Evolutionary conservation across 2,113 vertebrate genomes (phyloP), one percentile per base, ranked within the genome.

Genomic region (Eurypyga helias): DNA sequence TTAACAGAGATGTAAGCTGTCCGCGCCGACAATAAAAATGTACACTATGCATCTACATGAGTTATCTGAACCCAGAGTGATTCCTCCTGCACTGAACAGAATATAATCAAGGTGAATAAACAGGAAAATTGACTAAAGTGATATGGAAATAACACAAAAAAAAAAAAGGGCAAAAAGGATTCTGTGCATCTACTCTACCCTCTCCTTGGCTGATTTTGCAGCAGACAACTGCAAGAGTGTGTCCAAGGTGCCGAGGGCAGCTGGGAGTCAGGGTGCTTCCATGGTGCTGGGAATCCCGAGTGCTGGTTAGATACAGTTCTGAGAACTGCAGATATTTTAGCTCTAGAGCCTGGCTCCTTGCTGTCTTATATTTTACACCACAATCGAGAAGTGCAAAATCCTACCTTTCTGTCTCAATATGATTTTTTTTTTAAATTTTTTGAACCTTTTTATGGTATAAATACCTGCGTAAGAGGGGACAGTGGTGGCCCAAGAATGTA

Each of bases 131-230:
- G 81, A 69, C 86, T 89, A 87, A 90, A 71, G 38, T 89, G 69
- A 15, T 75, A 70, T 2, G 26, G 31, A 91, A 95, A 82, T 87
- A 49, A 78, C 33, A 64, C 13, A 34, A 33, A 17, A 25, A 75
- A 31, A 34, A n/a, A n/a, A 52, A 58, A 38, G 21, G 31, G 12
- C 1, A 4, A 9, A 73, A 65, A 85, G 24, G 81, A 75, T 60
- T 34, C 21, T 0, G 0, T 86, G 58, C 34, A 17, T 21, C 34
- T 81, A 18, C 0, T 0, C 19, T 67, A 11, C 10, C 6, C 4
- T 1, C 2, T 66, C 45, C 48, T 57, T 43, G 70, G 5, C 4
- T 55, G 90, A 60, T 21, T 73, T 73, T 82, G 67, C 28, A 78
- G 31, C 29, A 69, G 54, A 46, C 18, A 48, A 17, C 34, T 79